Evolutionary conservation across 2,797 vertebrate species (phyloP).

Genomic region (Sylvia borin): DNA sequence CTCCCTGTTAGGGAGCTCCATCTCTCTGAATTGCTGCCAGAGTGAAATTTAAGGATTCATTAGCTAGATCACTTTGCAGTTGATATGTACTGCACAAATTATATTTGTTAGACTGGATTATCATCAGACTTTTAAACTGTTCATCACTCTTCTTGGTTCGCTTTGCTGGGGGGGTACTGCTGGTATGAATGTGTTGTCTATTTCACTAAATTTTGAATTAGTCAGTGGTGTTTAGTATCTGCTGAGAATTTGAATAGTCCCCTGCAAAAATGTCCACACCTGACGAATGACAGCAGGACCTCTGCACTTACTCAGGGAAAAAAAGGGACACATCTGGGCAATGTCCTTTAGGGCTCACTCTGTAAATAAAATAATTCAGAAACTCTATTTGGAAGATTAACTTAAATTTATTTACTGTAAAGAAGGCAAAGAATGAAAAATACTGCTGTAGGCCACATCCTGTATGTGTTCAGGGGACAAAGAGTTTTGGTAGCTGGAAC

Average conservation of each 20-base stretch:
- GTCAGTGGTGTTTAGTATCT: neutral
- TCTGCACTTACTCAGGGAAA: neutral
- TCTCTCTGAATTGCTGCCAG: constrained; percentile 8
- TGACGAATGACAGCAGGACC: neutral
- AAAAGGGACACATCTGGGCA: neutral
- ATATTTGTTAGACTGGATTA: neutral
- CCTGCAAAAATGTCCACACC: neutral
- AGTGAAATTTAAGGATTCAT: neutral
- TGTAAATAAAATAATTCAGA: neutral
- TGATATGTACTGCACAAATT: neutral
- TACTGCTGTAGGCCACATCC: neutral
- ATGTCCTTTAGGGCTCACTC: neutral
- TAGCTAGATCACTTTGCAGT: neutral
- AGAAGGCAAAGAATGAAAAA: neutral
- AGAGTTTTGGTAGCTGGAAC: neutral
- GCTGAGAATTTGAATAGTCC: neutral
- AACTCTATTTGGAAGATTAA: neutral
- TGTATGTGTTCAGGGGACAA: neutral
- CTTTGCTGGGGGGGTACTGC: neutral
- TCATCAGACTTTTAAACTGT: neutral
- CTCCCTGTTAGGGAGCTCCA: neutral
- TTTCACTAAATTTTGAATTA: neutral
- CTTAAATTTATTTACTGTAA: neutral
- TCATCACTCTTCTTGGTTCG: neutral
- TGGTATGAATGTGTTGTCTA: neutral